phyloP scores from a whole-genome alignment of 2,797 vertebrate species.

The Naso thynnoides region DNA sequence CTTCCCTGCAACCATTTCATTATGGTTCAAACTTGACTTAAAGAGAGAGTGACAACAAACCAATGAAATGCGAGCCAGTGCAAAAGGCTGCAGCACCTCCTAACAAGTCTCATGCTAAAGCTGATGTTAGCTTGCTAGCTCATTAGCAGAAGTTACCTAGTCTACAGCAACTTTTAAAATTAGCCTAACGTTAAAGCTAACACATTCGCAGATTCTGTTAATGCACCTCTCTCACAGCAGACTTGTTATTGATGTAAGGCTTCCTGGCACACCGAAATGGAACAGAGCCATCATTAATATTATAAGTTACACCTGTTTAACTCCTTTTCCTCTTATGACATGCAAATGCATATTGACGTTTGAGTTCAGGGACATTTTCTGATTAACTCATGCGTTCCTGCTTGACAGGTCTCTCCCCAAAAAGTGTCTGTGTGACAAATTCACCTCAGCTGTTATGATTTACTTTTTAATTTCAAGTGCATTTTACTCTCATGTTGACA shows the following conservation, averaged over 20 bases:
- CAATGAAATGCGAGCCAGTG: too few species aligned
- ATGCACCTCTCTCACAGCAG: not conserved
- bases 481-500: not conserved
- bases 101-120: too few species aligned
- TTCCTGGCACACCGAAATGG: constrained; percentile 15
- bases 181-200: not conserved
- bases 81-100: too few species aligned
- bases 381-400: not conserved
- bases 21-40: too few species aligned
- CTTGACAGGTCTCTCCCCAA: not conserved
- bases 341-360: not conserved
- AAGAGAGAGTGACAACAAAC: too few species aligned
- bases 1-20: too few species aligned
- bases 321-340: constrained; percentile 2
- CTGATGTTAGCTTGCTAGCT: too few species aligned
- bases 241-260: not conserved
- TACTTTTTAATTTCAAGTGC: constrained; percentile 1
- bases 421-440: not conserved
- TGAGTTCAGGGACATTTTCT: constrained; percentile 6
- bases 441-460: constrained; percentile 2
- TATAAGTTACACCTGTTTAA: constrained; percentile 15
- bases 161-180: too few species aligned
- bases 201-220: not conserved
- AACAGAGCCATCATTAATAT: constrained; percentile 19
- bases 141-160: too few species aligned